These are phyloP conservation scores for Lithophane semibrunnea DNA, from an alignment of 2,888 invertebrate genomes.

Conservation along the genomic window DNA sequence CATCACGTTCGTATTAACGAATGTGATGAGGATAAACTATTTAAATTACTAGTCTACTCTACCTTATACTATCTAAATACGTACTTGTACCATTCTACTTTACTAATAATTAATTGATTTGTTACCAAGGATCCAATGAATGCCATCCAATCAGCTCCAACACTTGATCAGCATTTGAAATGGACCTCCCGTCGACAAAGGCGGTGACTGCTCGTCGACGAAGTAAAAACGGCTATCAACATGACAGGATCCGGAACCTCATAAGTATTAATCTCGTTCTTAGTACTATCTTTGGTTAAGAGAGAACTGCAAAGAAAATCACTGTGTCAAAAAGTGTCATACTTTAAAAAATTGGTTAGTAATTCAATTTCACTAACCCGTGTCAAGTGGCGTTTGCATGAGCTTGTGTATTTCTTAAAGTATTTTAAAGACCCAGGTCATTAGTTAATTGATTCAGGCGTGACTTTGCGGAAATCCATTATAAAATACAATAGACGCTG, in stretches of 20 bases:
- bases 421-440: not conserved
- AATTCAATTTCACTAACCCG: not conserved
- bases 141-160: not conserved
- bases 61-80: not conserved
- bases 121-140: conserved; percentile 4
- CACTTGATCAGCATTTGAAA: not conserved
- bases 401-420: not conserved
- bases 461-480: no score
- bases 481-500: no score
- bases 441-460: no score
- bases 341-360: not conserved
- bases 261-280: not conserved
- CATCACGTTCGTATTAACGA: no score
- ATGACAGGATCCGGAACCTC: not conserved
- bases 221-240: not conserved
- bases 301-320: conserved; percentile 22
- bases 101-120: not conserved
- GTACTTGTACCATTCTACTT: not conserved
- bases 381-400: not conserved
- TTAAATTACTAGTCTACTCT: not conserved
- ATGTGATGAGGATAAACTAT: not conserved
- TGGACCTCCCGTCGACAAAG: not conserved
- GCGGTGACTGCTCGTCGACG: not conserved
- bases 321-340: not conserved
- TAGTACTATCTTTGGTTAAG: not conserved